These are phyloP conservation scores for Megaceryle torquata DNA, from an alignment of 2,113 vertebrate species.

Conservation along the genomic window DNA sequence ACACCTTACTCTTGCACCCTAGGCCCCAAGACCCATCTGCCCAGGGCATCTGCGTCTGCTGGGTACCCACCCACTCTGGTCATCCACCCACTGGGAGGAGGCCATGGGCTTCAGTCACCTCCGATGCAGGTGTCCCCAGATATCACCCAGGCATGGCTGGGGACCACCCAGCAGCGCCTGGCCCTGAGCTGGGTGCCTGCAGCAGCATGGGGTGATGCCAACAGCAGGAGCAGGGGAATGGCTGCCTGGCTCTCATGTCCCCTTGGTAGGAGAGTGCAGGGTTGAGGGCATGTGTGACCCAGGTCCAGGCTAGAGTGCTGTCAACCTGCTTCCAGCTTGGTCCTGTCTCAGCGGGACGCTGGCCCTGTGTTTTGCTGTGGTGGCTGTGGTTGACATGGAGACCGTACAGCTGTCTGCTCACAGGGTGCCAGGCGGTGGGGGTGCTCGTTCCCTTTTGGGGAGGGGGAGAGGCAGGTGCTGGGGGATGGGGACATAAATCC, in stretches of 20 bases:
- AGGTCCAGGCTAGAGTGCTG: neutral
- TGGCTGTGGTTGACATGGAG: conserved; percentile 50
- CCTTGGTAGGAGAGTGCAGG: neutral
- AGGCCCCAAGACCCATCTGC: fast-evolving
- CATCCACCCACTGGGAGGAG: neutral
- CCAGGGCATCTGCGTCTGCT: fast-evolving
- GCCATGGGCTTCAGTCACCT: neutral
- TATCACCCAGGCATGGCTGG: neutral
- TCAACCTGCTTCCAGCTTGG: neutral
- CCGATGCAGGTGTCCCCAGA: fast-evolving
- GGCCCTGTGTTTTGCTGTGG: conserved; percentile 20
- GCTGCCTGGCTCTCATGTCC: neutral
- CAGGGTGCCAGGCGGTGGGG: neutral
- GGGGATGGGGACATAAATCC: neutral
- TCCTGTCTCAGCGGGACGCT: fast-evolving
- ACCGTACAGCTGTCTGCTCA: conserved; percentile 39
- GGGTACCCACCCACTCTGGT: fast-evolving
- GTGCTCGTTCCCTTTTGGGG: neutral
- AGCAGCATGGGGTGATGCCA: neutral
- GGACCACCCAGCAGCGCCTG: neutral
- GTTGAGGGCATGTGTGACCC: fast-evolving
- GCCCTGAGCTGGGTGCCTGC: neutral
- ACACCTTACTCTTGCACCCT: neutral
- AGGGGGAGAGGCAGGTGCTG: neutral
- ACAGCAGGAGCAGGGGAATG: fast-evolving